Evolutionary conservation across 2,888 invertebrate genomes (phyloP), one percentile per base, ranked within the genome.

Genomic region (Drosophila villosipedis): DNA sequence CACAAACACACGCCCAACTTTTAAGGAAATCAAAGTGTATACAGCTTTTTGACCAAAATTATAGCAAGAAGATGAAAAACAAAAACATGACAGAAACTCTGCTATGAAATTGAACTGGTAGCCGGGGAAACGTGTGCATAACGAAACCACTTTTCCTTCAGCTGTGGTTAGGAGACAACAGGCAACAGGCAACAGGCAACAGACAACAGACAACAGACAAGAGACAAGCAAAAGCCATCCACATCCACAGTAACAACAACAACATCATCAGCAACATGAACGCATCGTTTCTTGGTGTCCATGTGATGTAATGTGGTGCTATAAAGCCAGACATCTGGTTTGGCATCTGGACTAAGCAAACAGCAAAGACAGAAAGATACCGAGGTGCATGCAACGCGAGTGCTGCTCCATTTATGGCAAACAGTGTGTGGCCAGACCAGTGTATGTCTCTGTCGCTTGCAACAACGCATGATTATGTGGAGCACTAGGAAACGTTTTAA

Each of bases 321-420:
- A 79, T 79, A 77, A 76, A 68, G 83, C 65, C 75, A 80, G 50
- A 69, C 63, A 82, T 76, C 79, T 74, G 82, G 73, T 61, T 72
- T 77, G 68, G 78, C 82, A 78, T 83, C 81, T 81, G 83, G 76
- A 81, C 85, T 66, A 75, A 41, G 39, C 70, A 64, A 67, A 63
- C 65, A 74, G n/a, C 28, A 49, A 30, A 50, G 16, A 47, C 58
- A 37, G 52, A n/a, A 10, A 57, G 59, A 67, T n/a, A 43, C 41
- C 25, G 35, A 33, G 49, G 68, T 61, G 72, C 73, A 68, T 80
- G 85, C 78, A 72, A 66, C 60, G 65, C 30, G 39, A 39, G n/a
- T 39, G 68, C 63, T 84, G 83, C 69, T 70, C 90, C 91, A 89
- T 88, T 89, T 87, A 88, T 84, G 86, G 90, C 91, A 82, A 76